Evolutionary conservation across 2,888 invertebrate genomes (phyloP), one percentile per base, ranked within the genome.

Genomic region (Xestoiulus laeticollis): DNA sequence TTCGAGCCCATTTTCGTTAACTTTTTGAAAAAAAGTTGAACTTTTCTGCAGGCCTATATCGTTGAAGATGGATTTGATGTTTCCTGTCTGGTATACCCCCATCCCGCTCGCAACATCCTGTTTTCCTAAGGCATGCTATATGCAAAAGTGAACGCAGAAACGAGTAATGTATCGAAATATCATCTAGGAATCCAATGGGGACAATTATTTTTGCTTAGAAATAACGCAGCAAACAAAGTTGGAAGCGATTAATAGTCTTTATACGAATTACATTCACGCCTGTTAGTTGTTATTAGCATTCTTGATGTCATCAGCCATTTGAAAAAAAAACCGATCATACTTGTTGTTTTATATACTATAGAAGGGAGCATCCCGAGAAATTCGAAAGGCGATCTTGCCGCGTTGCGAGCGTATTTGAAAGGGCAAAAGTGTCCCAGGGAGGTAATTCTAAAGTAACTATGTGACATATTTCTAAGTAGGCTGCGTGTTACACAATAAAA

Each of bases 231-330:
- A 78, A 78, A 6, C 26, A 26, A 85, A 43, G 44, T 44, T 85
- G 38, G 85, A 26, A 85, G 38, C 85, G 85, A 38, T 85, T 85
- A 85, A 44, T 85, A 85, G 44, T 85, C 43, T 85, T 85, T 85
- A 85, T 85, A 85, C 85, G 44, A 85, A 44, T 38, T 85, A 32
- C 38, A 85, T 85, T 85, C 85, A 85, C 38, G 85, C 85, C 85
- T 85, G 85, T 85, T 85, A 85, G 85, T 85, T 85, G 85, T 85
- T 85, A 85, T 85, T 85, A 85, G 85, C 44, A 85, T 85, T 85
- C 85, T 85, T 85, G 85, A 85, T 85, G 85, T 85, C 85, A 85
- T 85, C 85, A 43, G 85, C 85, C 85, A 85, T 85, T 85, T 44
- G 85, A 85, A 78, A 78, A 78, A 68, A 78, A 78, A 78, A 59